phyloP scores from a whole-genome alignment of 1,140 invertebrate species.

The Mactra quadrangularis region DNA sequence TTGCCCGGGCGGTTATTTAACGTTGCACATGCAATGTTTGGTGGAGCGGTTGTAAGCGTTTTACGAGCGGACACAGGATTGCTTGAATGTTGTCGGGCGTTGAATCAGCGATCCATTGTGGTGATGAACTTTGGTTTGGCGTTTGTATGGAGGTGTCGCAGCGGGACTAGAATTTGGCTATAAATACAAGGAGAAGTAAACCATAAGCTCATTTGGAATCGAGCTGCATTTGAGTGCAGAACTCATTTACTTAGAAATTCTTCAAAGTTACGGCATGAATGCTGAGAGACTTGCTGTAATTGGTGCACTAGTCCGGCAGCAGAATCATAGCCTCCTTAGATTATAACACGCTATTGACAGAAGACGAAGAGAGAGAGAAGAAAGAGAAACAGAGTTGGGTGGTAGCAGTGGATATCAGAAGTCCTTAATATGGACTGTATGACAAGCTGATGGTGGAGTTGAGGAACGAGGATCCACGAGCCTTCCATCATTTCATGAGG shows the following conservation, averaged over 20 bases:
- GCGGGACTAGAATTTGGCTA: too few relatives aligned
- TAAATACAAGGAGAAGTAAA: too few relatives aligned
- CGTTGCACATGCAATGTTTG: not conserved
- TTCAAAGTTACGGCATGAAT: slow-evolving; percentile 48
- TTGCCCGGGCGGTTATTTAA: too few relatives aligned
- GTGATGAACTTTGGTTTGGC: too few relatives aligned
- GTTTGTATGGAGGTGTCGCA: too few relatives aligned
- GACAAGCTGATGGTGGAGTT: slow-evolving; percentile 48
- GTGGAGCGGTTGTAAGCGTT: not conserved
- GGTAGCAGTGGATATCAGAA: slow-evolving; percentile 47
- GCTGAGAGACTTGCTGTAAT: too few relatives aligned
- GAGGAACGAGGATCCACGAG: slow-evolving; percentile 44
- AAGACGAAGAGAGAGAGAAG: slow-evolving; percentile 47
- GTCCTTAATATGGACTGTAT: slow-evolving; percentile 48
- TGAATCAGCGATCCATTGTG: not conserved
- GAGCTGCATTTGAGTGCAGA: slow-evolving; percentile 52
- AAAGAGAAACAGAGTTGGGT: slow-evolving; percentile 44
- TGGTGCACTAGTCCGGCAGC: slow-evolving; percentile 33
- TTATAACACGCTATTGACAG: slow-evolving; percentile 44
- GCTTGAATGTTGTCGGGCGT: not conserved
- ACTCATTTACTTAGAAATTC: slow-evolving; percentile 17
- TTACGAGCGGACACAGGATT: not conserved
- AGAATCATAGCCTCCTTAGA: slow-evolving; percentile 53
- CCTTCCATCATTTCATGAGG: slow-evolving; percentile 60
- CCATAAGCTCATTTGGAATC: slow-evolving; percentile 40